Conservation (phyloP, 2,113 vertebrate genomes). For the Bambusicola thoracicus region DNA sequence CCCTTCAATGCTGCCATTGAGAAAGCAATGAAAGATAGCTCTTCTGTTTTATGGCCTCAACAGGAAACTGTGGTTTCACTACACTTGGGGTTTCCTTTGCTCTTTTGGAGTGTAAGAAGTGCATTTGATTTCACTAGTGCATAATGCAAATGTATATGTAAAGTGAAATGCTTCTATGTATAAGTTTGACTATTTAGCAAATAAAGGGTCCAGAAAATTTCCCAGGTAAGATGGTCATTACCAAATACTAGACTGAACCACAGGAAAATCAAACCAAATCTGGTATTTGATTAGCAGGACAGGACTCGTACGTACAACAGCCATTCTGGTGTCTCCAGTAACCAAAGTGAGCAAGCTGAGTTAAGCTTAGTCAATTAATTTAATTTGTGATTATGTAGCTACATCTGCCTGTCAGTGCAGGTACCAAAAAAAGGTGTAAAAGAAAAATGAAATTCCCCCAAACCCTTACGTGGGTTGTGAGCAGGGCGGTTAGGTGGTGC, state of each 20-base stretch:
- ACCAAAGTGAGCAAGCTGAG: slow-evolving; percentile 37
- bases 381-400: slow-evolving; percentile 30
- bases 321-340: slow-evolving; percentile 12
- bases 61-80: slow-evolving; percentile 49
- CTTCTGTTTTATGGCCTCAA: slow-evolving; percentile 29
- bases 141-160: not conserved
- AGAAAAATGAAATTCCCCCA: not conserved
- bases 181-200: not conserved
- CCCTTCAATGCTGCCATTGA: slow-evolving; percentile 5
- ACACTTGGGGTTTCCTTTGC: not conserved
- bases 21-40: slow-evolving; percentile 31
- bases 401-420: slow-evolving; percentile 18
- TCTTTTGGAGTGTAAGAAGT: not conserved
- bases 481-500: no score
- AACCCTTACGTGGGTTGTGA: no score
- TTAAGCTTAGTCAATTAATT: slow-evolving; percentile 41
- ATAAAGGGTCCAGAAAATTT: not conserved
- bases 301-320: not conserved
- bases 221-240: not conserved
- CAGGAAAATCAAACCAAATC: slow-evolving; percentile 32
- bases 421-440: not conserved
- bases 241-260: not conserved
- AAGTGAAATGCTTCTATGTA: not conserved
- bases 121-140: not conserved
- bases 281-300: not conserved